A percentile compares a stretch with the other conserved stretches of the same genome.
Evolutionary conservation across 2,113 vertebrate genomes (phyloP).

Genomic region (Barnardius zonarius): DNA sequence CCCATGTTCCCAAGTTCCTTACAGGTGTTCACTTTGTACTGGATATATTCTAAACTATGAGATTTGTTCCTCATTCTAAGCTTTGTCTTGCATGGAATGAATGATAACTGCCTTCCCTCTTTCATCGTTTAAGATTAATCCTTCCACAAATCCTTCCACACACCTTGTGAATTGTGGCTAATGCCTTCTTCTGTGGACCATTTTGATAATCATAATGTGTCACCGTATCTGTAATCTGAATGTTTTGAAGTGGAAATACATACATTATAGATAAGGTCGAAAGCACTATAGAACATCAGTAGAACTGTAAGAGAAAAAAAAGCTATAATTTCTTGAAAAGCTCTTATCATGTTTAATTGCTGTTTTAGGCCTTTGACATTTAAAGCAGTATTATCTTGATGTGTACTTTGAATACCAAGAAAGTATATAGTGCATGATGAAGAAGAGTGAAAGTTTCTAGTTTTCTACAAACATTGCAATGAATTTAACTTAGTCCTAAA

Average conservation of each 20-base stretch:
- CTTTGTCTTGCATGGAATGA: neutral
- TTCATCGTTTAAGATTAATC: neutral
- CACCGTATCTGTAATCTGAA: neutral
- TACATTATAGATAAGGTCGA: constrained; percentile 32
- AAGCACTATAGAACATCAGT: neutral
- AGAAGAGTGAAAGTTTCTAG: neutral
- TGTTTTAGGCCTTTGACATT: constrained; percentile 6
- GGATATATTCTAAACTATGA: neutral
- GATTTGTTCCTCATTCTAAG: neutral
- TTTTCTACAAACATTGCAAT: neutral
- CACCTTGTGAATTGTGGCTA: constrained; percentile 11
- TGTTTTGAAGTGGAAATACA: constrained; percentile 28
- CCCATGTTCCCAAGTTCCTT: neutral
- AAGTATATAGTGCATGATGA: neutral
- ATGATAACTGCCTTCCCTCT: neutral
- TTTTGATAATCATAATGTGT: constrained; percentile 28
- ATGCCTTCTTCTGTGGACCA: neutral
- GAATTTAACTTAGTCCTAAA: neutral
- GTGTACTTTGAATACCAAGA: neutral
- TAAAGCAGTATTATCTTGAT: neutral
- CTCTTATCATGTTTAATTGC: neutral
- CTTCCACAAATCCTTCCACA: constrained; percentile 2
- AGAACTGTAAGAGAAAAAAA: neutral
- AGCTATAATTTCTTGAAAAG: neutral
- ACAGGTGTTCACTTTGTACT: neutral